Evolutionary conservation across 2,113 vertebrate genomes (phyloP).

Genomic region (Phalacrocorax brasilianus): DNA sequence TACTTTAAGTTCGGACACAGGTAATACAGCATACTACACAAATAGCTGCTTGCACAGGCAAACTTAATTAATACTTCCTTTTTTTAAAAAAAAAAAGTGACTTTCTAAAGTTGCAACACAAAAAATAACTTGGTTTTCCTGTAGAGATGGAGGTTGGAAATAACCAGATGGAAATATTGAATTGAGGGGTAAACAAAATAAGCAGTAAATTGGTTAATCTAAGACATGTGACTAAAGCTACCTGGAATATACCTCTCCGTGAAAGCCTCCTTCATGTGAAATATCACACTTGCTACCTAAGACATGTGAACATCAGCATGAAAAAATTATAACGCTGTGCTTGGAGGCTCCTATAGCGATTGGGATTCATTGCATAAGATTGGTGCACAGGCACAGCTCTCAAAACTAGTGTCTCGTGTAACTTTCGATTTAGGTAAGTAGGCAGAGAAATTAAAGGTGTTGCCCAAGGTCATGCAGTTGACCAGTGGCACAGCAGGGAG

Average conservation of each 20-base stretch:
- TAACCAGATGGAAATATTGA: not conserved
- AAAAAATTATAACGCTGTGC: fast-evolving
- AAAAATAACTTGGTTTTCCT: not conserved
- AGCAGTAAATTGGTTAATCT: not conserved
- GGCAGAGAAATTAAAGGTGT: not conserved
- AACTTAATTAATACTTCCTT: not conserved
- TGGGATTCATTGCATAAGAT: not conserved
- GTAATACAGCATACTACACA: not conserved
- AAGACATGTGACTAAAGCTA: not conserved
- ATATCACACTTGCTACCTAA: not conserved
- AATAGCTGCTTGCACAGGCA: not conserved
- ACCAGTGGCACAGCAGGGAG: not conserved
- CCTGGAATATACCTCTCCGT: not conserved
- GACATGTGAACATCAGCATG: not conserved
- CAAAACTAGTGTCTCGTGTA: not conserved
- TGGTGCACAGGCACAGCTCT: not conserved
- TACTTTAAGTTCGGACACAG: not conserved
- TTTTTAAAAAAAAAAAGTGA: not conserved
- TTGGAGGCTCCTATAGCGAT: not conserved
- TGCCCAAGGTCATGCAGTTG: not conserved
- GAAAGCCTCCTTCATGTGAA: not conserved
- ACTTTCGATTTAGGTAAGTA: fast-evolving
- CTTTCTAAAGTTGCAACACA: not conserved
- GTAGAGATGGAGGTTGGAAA: not conserved
- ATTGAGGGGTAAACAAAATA: not conserved